phyloP scores from a whole-genome alignment of 2,113 vertebrate genomes.

The Megaceryle maxima region DNA sequence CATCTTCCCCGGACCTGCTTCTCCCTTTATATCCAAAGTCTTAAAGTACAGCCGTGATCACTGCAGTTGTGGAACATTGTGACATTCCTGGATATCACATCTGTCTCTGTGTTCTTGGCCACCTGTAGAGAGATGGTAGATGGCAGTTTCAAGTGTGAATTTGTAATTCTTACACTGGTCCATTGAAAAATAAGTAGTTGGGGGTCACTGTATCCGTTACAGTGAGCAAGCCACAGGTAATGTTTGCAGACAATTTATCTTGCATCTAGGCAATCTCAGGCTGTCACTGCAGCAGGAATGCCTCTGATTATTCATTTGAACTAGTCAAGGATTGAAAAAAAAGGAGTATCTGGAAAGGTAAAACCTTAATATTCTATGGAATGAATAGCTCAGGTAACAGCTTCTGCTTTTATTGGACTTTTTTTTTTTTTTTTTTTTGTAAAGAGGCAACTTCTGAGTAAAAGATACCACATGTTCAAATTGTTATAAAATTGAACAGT shows the following conservation, averaged over 20 bases:
- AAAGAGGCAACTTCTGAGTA: neutral
- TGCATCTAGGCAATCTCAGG: neutral
- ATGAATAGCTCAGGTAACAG: neutral
- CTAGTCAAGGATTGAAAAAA: neutral
- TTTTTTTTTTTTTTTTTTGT: neutral
- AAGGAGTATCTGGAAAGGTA: neutral
- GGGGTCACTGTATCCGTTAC: neutral
- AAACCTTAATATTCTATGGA: neutral
- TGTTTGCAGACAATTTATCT: neutral
- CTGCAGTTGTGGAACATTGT: neutral
- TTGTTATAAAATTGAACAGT: neutral
- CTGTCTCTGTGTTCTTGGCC: accelerated
- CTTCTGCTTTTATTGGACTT: neutral
- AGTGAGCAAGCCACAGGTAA: neutral
- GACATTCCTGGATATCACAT: neutral
- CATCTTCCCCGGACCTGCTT: neutral
- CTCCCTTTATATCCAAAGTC: neutral
- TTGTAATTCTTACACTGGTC: neutral
- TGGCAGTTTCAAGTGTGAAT: neutral
- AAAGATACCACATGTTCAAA: neutral
- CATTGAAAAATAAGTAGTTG: neutral
- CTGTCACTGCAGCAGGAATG: neutral
- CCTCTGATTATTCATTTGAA: neutral
- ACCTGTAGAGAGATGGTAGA: neutral
- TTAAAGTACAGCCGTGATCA: neutral